Percentiles rank a stretch among this genome's conserved stretches.
Conservation (phyloP, 2,888 invertebrate species). For the Bhutanitis thaidina region DNA sequence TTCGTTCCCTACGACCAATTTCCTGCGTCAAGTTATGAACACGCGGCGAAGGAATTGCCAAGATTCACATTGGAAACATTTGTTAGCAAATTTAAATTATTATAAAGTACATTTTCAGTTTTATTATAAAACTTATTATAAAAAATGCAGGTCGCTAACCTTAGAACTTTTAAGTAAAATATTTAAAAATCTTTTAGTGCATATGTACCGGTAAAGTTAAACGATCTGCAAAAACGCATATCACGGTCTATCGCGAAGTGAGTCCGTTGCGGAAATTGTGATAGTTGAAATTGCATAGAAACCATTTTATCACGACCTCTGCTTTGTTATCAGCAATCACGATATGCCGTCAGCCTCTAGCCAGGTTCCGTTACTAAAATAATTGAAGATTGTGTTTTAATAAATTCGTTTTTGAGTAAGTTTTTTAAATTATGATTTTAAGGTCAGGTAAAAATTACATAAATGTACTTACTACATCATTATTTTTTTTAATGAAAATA, state of each 20-base stretch:
- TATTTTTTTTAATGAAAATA: too few species aligned
- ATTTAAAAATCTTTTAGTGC: too few species aligned
- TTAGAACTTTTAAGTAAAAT: too few species aligned
- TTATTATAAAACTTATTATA: too few species aligned
- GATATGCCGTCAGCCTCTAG: neutral
- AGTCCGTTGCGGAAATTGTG: constrained; percentile 18
- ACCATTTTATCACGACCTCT: neutral
- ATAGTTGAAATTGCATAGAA: constrained; percentile 9
- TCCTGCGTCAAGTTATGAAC: neutral
- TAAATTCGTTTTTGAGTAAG: too few species aligned
- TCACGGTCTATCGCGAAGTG: neutral
- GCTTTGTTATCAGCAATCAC: neutral
- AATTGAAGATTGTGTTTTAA: too few species aligned
- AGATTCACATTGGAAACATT: neutral
- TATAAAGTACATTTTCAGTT: too few species aligned
- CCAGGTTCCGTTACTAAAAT: neutral
- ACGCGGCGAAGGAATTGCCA: neutral
- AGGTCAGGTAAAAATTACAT: too few species aligned
- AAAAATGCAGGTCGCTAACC: too few species aligned
- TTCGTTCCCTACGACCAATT: neutral
- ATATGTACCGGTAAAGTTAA: neutral
- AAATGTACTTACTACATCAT: too few species aligned
- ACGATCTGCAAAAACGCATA: neutral
- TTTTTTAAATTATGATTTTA: too few species aligned
- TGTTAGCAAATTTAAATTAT: too few species aligned